Percentiles rank a stretch among this genome's conserved stretches.
These are phyloP conservation scores for Sarcoramphus papa DNA, from an alignment of 2,797 vertebrate genomes.

Conservation along the genomic window DNA sequence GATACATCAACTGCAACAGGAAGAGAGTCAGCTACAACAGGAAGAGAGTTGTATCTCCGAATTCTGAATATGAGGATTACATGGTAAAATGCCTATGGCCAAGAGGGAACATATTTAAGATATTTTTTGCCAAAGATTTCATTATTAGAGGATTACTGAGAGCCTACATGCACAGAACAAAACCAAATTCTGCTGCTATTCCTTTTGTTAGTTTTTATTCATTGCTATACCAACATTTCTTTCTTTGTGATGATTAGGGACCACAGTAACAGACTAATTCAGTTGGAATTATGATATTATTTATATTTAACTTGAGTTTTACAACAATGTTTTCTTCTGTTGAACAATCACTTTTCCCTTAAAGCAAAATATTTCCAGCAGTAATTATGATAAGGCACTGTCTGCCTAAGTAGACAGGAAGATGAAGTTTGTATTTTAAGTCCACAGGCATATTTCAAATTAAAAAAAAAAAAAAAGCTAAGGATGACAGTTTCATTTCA, in stretches of 20 bases:
- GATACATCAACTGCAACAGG: not conserved
- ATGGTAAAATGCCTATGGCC: not conserved
- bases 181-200: not conserved
- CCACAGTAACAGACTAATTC: not conserved
- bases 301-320: not conserved
- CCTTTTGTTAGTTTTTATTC: not conserved
- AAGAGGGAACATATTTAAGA: not conserved
- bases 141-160: not conserved
- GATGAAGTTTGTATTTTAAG: not conserved
- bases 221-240: not conserved
- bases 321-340: not conserved
- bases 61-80: not conserved
- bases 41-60: not conserved
- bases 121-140: not conserved
- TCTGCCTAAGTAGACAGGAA: not conserved
- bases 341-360: not conserved
- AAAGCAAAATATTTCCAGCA: not conserved
- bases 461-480: not conserved
- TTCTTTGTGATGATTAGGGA: not conserved
- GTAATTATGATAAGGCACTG: not conserved
- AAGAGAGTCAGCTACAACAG: not conserved
- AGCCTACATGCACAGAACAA: not conserved
- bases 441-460: fast-evolving
- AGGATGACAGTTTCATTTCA: not conserved
- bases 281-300: not conserved